These are phyloP conservation scores for Tenrec ecaudatus DNA, from an alignment of 2,113 vertebrate genomes.

Conservation along the genomic window DNA sequence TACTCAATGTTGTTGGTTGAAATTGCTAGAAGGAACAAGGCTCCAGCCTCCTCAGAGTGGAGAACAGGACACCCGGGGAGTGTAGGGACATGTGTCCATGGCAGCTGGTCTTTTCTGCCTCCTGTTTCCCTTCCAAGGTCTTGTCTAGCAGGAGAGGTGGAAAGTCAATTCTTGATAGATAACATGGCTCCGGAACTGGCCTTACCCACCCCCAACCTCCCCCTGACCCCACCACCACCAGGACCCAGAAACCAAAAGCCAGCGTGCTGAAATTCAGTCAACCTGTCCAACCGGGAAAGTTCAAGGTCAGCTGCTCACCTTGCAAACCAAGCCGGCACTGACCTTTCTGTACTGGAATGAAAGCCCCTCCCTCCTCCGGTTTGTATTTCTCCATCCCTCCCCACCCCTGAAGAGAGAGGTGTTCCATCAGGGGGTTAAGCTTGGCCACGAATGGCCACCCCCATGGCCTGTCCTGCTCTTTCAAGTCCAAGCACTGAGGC, in stretches of 20 bases:
- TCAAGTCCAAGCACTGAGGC: not conserved
- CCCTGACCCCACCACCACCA: too few relatives aligned
- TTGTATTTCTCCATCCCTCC: not conserved
- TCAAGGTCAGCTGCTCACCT: too few relatives aligned
- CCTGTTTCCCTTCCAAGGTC: accelerated
- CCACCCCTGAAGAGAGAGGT: not conserved
- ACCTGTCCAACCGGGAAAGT: accelerated
- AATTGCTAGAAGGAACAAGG: not conserved
- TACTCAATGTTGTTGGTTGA: not conserved
- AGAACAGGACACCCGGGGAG: not conserved
- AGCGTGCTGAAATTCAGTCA: too few relatives aligned
- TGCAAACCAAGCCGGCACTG: too few relatives aligned
- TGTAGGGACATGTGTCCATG: accelerated
- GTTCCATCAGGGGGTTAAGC: accelerated
- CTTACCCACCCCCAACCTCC: too few relatives aligned
- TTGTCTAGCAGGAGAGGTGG: accelerated
- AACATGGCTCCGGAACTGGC: not conserved
- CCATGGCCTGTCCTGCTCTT: not conserved
- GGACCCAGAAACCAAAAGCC: not conserved
- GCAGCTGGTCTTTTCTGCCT: not conserved
- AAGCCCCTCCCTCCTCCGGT: not conserved
- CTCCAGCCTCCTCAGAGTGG: not conserved
- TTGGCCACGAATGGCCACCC: not conserved
- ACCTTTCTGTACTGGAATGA: accelerated
- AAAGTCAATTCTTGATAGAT: not conserved